Evolutionary conservation across 2,888 invertebrate species (phyloP).

Genomic region (Acanthosoma haemorrhoidale): DNA sequence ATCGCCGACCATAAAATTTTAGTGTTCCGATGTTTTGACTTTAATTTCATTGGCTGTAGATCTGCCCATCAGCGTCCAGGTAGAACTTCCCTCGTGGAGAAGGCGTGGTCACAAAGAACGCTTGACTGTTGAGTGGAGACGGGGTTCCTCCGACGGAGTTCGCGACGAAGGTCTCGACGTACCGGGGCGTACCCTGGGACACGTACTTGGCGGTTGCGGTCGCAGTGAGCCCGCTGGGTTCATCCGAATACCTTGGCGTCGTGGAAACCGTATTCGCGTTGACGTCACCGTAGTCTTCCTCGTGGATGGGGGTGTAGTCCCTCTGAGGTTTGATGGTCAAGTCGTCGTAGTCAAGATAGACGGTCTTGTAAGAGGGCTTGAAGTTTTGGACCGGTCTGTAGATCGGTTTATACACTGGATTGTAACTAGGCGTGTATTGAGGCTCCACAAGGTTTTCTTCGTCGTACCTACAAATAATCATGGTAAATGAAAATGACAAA

Average conservation of each 20-base stretch:
- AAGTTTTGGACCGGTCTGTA: conserved; percentile 19
- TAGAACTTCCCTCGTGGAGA: background rate
- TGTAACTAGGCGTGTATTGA: background rate
- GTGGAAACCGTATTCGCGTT: background rate
- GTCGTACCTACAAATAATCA: conserved; percentile 29
- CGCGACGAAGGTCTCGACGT: background rate
- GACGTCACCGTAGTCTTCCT: conserved; percentile 26
- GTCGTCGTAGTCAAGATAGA: background rate
- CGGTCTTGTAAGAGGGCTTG: conserved; percentile 27
- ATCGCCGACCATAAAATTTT: too few species aligned
- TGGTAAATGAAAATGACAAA: background rate
- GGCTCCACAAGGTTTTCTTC: conserved; percentile 34
- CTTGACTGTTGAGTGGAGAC: background rate
- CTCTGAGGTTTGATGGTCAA: background rate
- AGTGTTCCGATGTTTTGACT: background rate
- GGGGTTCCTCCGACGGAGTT: background rate
- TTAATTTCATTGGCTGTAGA: background rate
- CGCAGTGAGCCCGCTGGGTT: background rate
- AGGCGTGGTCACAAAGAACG: background rate
- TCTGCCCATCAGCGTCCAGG: background rate
- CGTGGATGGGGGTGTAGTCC: conserved; percentile 33
- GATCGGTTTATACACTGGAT: conserved; percentile 17
- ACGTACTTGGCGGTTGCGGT: background rate
- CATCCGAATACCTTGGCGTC: conserved; percentile 5
- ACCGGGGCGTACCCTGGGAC: background rate